Conservation (phyloP, 2,113 vertebrate species). For the Coturnix japonica region DNA sequence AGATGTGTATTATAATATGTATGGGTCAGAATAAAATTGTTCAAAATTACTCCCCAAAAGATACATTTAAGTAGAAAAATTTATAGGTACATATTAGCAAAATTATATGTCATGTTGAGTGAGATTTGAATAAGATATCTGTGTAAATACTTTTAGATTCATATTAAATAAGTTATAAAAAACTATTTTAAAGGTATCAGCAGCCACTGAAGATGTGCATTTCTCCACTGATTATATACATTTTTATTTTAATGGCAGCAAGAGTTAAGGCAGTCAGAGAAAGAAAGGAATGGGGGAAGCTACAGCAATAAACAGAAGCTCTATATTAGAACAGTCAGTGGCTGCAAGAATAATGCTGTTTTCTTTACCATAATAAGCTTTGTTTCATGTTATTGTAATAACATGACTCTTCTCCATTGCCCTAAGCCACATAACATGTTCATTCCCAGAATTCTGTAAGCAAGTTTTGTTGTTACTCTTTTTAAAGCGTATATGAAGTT, state of each 20-base stretch:
- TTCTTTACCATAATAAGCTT: background rate
- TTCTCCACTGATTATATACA: background rate
- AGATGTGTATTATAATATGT: background rate
- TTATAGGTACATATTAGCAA: background rate
- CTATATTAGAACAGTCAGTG: background rate
- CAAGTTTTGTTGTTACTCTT: background rate
- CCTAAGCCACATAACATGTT: background rate
- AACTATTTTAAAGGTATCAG: background rate
- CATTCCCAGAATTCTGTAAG: background rate
- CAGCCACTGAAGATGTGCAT: background rate
- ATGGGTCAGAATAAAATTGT: background rate
- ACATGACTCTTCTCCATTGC: background rate
- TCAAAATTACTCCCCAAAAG: background rate
- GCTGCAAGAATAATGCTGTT: background rate
- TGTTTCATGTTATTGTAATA: constrained; percentile 1
- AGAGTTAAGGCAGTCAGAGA: background rate
- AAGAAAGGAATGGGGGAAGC: background rate
- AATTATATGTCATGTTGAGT: background rate
- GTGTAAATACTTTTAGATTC: background rate
- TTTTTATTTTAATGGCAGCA: background rate
- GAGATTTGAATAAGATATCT: background rate
- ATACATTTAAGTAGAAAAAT: background rate
- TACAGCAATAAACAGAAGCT: background rate
- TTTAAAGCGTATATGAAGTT: background rate
- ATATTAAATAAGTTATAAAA: background rate